Evolutionary conservation across 1,140 invertebrate species (phyloP), one percentile per base, ranked within the genome.

Genomic region (Heterodera schachtii): DNA sequence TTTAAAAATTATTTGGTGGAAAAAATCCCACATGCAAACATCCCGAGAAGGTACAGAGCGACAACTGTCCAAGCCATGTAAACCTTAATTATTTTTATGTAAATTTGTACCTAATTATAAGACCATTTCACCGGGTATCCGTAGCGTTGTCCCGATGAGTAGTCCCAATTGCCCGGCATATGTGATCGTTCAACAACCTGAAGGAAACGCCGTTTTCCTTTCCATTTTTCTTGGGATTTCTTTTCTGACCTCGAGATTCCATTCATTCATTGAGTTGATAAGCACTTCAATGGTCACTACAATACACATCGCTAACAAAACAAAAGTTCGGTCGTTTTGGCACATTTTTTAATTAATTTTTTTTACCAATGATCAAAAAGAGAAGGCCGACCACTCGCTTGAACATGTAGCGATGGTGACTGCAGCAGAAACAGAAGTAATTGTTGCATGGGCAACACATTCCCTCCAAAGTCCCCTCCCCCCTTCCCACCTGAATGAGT

Each of bases 361-460:
- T 73, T 83, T 77, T 41, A 88, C 87, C 87, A 69, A 82, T 84
- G 67, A 88, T 70, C n/a, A 87, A 47, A 70, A 85, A 86, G 6
- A 88, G 75, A 52, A 81, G 64, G 5, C 82, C 86, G 21, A 83
- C 82, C 4, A 88, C 47, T 74, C 87, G 77, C 66, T 88, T 88
- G 84, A 81, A 88, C 79, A 88, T 86, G 75, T 84, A 88, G 31
- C 87, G 80, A 73, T 88, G 87, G 43, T 84, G 69, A 16, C 43
- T 80, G 66, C 44, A 64, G 69, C 46, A 67, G 47, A 21, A 69
- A n/a, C 3, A 47, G 74, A 8, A 82, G 11, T 8, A 8, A 41
- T 16, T 19, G 11, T 11, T 69, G 9, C 16, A 76, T 13, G 41
- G 11, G n/a, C 57, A 52, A 52, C 31, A 31, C 31, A 31, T 31